These are phyloP conservation scores for Leucophenga varia DNA, from an alignment of 1,140 invertebrate genomes.

Conservation along the genomic window DNA sequence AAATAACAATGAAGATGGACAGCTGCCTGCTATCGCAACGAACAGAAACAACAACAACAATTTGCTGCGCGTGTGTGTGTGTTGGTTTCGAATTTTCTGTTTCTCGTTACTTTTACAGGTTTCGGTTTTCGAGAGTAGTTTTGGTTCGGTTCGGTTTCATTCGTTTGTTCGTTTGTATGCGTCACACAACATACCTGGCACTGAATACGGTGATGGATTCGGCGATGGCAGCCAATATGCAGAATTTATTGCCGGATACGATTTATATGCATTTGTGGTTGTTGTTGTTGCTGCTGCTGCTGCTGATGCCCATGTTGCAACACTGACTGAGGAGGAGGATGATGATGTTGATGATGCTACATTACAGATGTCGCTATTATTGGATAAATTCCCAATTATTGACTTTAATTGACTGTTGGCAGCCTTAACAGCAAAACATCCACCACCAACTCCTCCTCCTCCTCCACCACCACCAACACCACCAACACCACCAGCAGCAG, in stretches of 20 bases:
- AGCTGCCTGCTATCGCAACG: conserved; percentile 10
- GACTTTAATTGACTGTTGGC: conserved; percentile 50
- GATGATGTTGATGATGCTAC: conserved; percentile 6
- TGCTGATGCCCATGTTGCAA: conserved; percentile 19
- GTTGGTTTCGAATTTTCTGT: neutral
- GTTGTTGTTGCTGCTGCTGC: conserved; percentile 26
- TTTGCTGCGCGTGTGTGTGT: neutral
- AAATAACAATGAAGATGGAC: conserved; percentile 29
- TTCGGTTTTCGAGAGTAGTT: neutral
- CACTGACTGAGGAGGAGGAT: conserved; percentile 1
- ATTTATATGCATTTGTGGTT: conserved; percentile 46
- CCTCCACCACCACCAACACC: conserved; percentile 9
- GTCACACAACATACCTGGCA: conserved; percentile 65
- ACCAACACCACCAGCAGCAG: conserved; percentile 14
- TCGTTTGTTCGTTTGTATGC: conserved; percentile 8
- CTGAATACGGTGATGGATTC: conserved; percentile 71
- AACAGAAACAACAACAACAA: neutral
- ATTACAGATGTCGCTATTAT: conserved; percentile 44
- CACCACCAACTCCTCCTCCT: conserved; percentile 3
- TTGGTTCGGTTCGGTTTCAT: neutral
- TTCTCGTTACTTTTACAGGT: neutral
- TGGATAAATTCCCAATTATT: conserved; percentile 56
- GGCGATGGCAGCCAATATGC: conserved; percentile 77
- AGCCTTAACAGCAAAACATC: conserved; percentile 1
- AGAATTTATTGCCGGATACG: conserved; percentile 75